Conservation (phyloP, 2,888 invertebrate genomes). For the Noctuana brunneofusca region DNA sequence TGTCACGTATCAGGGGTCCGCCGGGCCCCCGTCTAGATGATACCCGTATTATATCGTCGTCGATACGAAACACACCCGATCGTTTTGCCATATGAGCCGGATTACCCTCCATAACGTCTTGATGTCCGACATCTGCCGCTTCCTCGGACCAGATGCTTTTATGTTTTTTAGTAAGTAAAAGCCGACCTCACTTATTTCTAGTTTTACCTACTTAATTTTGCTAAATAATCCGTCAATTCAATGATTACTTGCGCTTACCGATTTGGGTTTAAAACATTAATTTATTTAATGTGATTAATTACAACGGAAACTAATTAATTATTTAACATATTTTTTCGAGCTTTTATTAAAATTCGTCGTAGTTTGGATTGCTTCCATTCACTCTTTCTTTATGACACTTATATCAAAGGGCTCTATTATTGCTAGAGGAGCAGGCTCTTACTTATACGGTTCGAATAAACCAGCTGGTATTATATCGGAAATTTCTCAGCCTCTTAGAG, state of each 20-base stretch:
- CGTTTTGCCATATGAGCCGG: constrained; percentile 68
- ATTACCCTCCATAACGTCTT: constrained; percentile 76
- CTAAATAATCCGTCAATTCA: neutral
- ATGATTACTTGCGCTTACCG: neutral
- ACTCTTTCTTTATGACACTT: constrained; percentile 14
- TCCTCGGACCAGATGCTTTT: constrained; percentile 65
- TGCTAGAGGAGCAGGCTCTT: too few species aligned
- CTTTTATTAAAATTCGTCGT: constrained; percentile 1
- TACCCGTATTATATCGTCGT: constrained; percentile 39
- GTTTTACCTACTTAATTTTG: neutral
- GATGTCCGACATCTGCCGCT: constrained; percentile 73
- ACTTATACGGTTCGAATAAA: constrained; percentile 22
- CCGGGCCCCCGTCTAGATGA: constrained; percentile 13
- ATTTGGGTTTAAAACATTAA: too few species aligned
- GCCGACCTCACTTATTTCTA: neutral
- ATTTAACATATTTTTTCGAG: too few species aligned
- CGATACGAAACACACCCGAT: constrained; percentile 49
- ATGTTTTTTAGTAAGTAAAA: constrained; percentile 57
- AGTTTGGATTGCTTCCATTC: neutral
- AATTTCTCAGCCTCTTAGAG: constrained; percentile 26
- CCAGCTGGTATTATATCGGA: constrained; percentile 20
- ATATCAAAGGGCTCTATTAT: constrained; percentile 15
- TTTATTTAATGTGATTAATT: too few species aligned
- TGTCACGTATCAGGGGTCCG: constrained; percentile 22
- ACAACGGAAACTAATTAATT: too few species aligned